Percentiles rank a stretch among this genome's conserved stretches.
Conservation (phyloP, 2,888 invertebrate genomes). For the Ophion ellenae region DNA sequence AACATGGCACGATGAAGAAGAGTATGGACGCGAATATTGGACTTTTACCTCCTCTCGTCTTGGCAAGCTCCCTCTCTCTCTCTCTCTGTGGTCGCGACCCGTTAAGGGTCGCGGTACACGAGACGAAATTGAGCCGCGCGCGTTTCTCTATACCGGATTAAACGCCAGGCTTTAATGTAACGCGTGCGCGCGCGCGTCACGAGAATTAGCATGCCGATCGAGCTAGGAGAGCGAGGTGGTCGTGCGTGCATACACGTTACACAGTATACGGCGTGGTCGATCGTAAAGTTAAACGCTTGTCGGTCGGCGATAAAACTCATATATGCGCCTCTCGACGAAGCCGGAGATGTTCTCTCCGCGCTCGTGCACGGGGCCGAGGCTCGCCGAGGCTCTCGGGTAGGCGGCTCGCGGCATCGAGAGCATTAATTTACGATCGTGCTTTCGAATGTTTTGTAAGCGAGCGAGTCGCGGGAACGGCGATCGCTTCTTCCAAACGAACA, state of each 20-base stretch:
- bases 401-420: constrained; percentile 75
- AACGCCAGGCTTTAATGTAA: constrained; percentile 79
- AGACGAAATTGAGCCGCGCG: constrained; percentile 27
- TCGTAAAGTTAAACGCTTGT: constrained; percentile 82
- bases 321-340: constrained; percentile 73
- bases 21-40: not conserved
- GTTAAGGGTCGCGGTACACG: constrained; percentile 64
- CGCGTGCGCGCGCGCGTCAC: constrained; percentile 73
- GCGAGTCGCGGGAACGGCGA: not conserved
- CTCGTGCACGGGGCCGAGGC: constrained; percentile 27
- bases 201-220: constrained; percentile 77
- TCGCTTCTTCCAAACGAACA: not conserved
- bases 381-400: constrained; percentile 58
- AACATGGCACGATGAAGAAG: not conserved
- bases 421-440: constrained; percentile 80
- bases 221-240: constrained; percentile 47
- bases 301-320: constrained; percentile 80
- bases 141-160: constrained; percentile 73
- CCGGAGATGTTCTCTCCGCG: constrained; percentile 55
- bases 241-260: constrained; percentile 58
- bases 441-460: constrained; percentile 71
- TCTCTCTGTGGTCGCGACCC: constrained; percentile 56
- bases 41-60: not conserved
- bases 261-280: constrained; percentile 76
- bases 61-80: not conserved